Base-by-base conservation (phyloP, 2,797 vertebrate genomes). In the Acanthiza pusilla region DNA sequence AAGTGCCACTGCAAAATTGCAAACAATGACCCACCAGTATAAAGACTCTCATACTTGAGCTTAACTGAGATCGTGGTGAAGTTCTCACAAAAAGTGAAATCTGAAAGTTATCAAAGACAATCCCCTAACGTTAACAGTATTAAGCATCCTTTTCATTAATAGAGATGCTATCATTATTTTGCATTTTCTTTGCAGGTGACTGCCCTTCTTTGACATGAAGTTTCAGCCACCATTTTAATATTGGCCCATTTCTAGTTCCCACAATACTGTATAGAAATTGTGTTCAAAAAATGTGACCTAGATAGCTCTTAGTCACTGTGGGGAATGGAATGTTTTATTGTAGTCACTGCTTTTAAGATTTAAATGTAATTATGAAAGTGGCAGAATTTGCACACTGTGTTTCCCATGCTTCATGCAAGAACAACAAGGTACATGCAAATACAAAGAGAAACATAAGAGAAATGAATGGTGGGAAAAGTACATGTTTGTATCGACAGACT, bases 381-480 rank as follows among this genome's bases (percentile, higher is more conserved):
- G 17, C 5, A 88, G 54, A 61, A 74, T 40, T 85, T 91, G 18
- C 48, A 63, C 16, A 60, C 36, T 48, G 5, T 61, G 6, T 51
- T 84, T 92, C 29, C 34, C n/a, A 45, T n/a, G 20, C 43, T 80
- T 63, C 54, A 57, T 62, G 18, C 12, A 71, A 60, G 51, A 88
- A 23, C 30, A 72, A 5, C 0, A 7, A 8, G 19, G 55, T 51
- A 62, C 10, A n/a, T 34, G 19, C 26, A 57, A 82, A 76, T 62
- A 9, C 5, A 42, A 65, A 67, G 3, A 63, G 30, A 11, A 79
- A 32, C 16, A 25, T 25, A 72, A 57, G 26, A 76, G 15, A 57
- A 80, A 50, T 42, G 1, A 54, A n/a, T 0, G 0, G 2, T 16
- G 16, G 12, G 17, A 3, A 13, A 83, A 80, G 7, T 32, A 17